phyloP scores from a whole-genome alignment of 2,888 invertebrate genomes.

The Andrena bucephala region DNA sequence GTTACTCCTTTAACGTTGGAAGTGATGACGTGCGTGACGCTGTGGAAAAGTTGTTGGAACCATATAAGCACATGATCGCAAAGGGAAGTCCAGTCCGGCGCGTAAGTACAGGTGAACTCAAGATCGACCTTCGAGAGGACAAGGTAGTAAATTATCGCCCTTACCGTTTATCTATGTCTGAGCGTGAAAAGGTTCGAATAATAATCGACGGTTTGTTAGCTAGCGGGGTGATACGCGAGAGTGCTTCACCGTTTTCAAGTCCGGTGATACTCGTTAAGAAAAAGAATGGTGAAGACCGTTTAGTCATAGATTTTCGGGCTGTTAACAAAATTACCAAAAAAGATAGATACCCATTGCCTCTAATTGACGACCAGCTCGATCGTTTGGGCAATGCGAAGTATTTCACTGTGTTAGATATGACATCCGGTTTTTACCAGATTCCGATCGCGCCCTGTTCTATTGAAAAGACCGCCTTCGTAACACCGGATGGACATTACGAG shows the following conservation, averaged over 20 bases:
- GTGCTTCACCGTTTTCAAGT: conserved; percentile 23
- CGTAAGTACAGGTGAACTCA: conserved; percentile 16
- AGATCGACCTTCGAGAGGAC: neutral
- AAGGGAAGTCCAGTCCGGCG: neutral
- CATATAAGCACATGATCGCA: conserved; percentile 4
- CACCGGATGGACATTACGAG: conserved; percentile 3
- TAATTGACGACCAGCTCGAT: conserved; percentile 17
- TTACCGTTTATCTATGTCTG: conserved; percentile 6
- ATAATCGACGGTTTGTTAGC: conserved; percentile 3
- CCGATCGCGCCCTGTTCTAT: neutral
- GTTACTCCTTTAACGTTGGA: no score
- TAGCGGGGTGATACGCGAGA: conserved; percentile 25
- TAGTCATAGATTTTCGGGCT: conserved; percentile 13
- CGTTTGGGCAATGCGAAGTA: neutral
- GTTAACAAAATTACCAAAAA: conserved; percentile 14
- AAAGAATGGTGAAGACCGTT: conserved; percentile 24
- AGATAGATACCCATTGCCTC: conserved; percentile 5
- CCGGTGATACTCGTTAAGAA: conserved; percentile 32
- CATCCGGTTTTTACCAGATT: conserved; percentile 13
- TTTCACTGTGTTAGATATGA: conserved; percentile 12
- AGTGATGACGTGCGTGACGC: no score
- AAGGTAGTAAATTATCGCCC: conserved; percentile 19
- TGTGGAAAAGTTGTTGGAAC: neutral
- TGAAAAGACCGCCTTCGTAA: conserved; percentile 18
- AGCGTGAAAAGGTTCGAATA: conserved; percentile 26